Base-by-base conservation (phyloP, 1,140 invertebrate genomes). In the Laupala kohalensis region DNA sequence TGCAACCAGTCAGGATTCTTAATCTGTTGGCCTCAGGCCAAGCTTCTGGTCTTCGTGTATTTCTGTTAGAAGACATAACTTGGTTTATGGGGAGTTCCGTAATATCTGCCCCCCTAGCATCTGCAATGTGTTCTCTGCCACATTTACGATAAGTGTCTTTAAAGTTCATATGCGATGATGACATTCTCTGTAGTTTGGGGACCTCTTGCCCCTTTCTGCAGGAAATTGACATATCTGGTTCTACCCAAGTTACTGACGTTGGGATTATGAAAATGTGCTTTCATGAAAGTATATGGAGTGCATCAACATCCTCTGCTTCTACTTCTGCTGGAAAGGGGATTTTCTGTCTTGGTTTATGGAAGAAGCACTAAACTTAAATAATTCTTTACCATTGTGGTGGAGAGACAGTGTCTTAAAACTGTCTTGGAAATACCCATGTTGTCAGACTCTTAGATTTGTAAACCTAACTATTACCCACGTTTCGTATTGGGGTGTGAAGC, bases 81-180 rank as follows among this genome's bases (percentile, higher is more conserved):
- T 74, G 73, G 73, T 62, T 74, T 6, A 69, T 62, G n/a, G 73
- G 70, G 4, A 69, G 64, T n/a, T 70, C 73, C 12, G 64, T 69
- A n/a, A 64, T 28, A 6, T 68, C 70, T 6, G 70, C 28, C 15
- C 70, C 68, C 6, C 25, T 74, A 25, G 26, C 70, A 25, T 27
- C 62, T n/a, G 62, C 73, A 6, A 69, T 74, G 5, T 53, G 53
- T 53, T 63, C 70, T 26, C 66, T 74, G 4, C 53, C 70, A 15
- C 27, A 19, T 9, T 67, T 74, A 28, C 66, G 70, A 29, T 37
- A 68, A 24, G 70, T 74, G 2, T 74, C 73, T 13, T 53, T 74
- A 25, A 23, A 70, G 13, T 70, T 71, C 62, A 70, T 74, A 15
- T 74, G 73, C 53, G 70, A 74, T 69, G 73, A 74, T 65, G 67